These are phyloP conservation scores for Augochlorella aurata DNA, from an alignment of 2,888 invertebrate species.

Conservation along the genomic window DNA sequence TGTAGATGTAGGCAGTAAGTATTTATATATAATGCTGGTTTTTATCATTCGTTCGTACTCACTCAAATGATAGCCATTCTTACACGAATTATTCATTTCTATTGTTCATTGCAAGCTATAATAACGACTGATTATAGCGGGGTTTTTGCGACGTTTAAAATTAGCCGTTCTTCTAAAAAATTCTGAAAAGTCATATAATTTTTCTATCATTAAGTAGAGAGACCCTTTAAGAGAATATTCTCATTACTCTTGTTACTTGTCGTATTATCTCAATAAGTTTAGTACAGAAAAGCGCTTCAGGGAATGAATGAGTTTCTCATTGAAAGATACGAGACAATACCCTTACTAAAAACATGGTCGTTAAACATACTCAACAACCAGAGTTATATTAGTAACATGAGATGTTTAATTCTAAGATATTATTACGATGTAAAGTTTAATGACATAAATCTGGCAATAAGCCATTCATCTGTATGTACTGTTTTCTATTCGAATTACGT, in stretches of 20 bases:
- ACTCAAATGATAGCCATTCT: no score
- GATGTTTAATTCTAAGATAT: conserved; percentile 12
- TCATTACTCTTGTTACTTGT: neutral
- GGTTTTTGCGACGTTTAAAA: no score
- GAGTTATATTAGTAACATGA: conserved; percentile 20
- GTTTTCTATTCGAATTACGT: neutral
- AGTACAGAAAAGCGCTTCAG: conserved; percentile 1
- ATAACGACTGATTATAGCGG: no score
- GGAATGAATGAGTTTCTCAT: conserved; percentile 9
- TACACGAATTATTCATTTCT: no score
- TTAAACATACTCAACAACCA: conserved; percentile 17
- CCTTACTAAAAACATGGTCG: neutral
- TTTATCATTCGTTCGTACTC: no score
- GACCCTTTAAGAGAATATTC: neutral
- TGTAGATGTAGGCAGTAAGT: no score
- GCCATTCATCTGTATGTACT: conserved; percentile 14
- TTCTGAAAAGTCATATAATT: neutral
- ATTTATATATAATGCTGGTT: no score
- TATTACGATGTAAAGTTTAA: conserved; percentile 19
- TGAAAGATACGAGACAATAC: conserved; percentile 1
- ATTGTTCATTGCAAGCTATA: no score
- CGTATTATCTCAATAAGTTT: neutral
- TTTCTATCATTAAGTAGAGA: neutral
- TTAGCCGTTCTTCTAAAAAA: neutral
- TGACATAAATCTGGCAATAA: conserved; percentile 14